Evolutionary conservation across 2,888 invertebrate species (phyloP).

Genomic region (Aphidius colemani): DNA sequence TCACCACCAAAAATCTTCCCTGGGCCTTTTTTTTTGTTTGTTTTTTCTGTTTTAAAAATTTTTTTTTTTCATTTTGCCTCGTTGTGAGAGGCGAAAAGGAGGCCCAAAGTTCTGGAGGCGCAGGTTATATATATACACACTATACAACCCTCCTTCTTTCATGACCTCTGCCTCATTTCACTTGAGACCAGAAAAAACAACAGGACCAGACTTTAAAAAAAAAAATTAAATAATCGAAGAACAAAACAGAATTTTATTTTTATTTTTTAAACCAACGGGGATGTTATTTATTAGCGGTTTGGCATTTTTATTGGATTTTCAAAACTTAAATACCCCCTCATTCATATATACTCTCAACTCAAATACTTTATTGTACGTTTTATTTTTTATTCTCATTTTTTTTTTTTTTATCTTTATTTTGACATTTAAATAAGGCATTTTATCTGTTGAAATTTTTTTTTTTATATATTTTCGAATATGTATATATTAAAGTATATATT

Average conservation of each 20-base stretch:
- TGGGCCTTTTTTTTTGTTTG: conserved; percentile 27
- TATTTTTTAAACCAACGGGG: conserved; percentile 42
- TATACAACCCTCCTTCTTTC: conserved; percentile 42
- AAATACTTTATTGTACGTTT: conserved; percentile 49
- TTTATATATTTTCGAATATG: not conserved
- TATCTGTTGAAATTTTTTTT: no score
- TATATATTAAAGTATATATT: conserved; percentile 10
- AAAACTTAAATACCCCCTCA: conserved; percentile 55
- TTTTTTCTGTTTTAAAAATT: conserved; percentile 4
- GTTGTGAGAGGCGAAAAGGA: no score
- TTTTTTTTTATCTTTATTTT: no score
- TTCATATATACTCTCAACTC: conserved; percentile 36
- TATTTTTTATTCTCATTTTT: no score
- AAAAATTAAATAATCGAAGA: no score
- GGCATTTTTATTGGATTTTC: conserved; percentile 59
- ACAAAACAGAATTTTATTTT: conserved; percentile 6
- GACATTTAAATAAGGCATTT: no score
- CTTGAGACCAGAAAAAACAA: no score
- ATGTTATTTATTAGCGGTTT: conserved; percentile 57
- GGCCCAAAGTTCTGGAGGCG: conserved; percentile 26
- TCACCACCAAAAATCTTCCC: conserved; percentile 33
- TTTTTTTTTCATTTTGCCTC: conserved; percentile 2
- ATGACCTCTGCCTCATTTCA: conserved; percentile 18
- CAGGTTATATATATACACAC: conserved; percentile 49
- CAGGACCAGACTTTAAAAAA: no score